phyloP scores from a whole-genome alignment of 2,888 invertebrate genomes.

The Hirtodrosophila cameraria region DNA sequence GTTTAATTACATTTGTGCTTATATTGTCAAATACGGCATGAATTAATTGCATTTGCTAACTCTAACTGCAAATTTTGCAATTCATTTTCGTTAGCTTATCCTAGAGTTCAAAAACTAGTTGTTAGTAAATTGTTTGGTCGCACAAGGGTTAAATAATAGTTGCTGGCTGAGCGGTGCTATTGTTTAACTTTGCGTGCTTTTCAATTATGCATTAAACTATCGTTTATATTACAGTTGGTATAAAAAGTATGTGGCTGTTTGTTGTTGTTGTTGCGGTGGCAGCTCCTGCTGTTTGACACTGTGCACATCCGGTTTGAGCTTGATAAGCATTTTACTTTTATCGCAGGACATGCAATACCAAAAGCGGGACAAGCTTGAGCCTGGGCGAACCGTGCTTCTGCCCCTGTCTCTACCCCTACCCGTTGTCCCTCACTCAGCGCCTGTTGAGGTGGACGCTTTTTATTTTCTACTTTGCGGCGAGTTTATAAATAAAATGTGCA shows the following conservation, averaged over 20 bases:
- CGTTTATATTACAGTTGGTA: constrained; percentile 51
- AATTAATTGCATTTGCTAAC: no score
- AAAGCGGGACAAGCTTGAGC: not conserved
- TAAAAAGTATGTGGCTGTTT: constrained; percentile 62
- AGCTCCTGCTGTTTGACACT: constrained; percentile 63
- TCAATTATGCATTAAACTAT: constrained; percentile 79
- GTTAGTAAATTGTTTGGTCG: not conserved
- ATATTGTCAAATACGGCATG: no score
- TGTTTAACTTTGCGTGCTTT: constrained; percentile 75
- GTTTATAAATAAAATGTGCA: constrained; percentile 80
- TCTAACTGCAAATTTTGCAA: no score
- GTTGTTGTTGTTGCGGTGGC: not conserved
- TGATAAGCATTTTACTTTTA: constrained; percentile 78
- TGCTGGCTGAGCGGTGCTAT: constrained; percentile 26
- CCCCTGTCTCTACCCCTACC: no score
- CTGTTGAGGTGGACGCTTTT: constrained; percentile 49
- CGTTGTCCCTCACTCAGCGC: not conserved
- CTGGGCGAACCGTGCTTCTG: not conserved
- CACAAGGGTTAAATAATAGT: constrained; percentile 14
- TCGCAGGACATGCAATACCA: constrained; percentile 57
- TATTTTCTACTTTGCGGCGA: constrained; percentile 61
- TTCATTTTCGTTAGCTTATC: no score
- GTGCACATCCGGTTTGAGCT: constrained; percentile 75
- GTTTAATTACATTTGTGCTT: no score
- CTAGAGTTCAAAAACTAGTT: no score